Conservation (phyloP, 2,888 invertebrate species). For the Luffia ferchaultella region DNA sequence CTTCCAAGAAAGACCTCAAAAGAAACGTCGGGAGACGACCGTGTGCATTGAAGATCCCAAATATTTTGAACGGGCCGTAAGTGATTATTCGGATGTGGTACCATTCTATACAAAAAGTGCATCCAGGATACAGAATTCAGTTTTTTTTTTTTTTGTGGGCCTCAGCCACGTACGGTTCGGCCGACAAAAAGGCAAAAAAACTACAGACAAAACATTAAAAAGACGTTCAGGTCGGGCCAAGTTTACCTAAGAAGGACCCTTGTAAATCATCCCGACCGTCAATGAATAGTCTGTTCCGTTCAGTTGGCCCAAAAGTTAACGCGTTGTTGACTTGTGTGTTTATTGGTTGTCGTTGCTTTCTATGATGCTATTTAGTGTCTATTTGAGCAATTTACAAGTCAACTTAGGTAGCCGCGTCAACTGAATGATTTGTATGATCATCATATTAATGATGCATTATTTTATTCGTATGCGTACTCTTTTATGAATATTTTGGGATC, state of each 20-base stretch:
- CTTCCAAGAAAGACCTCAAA: slow-evolving; percentile 48
- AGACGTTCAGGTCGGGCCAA: slow-evolving; percentile 54
- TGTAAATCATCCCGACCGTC: slow-evolving; percentile 60
- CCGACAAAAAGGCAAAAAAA: slow-evolving; percentile 56
- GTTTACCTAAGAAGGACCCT: slow-evolving; percentile 66
- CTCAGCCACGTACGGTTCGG: slow-evolving; percentile 34
- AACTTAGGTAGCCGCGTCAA: slow-evolving; percentile 26
- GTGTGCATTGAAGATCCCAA: slow-evolving; percentile 44
- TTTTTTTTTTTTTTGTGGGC: slow-evolving; percentile 59
- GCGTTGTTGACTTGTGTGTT: slow-evolving; percentile 59
- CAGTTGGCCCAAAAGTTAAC: slow-evolving; percentile 39
- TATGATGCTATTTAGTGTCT: slow-evolving; percentile 48
- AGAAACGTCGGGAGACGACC: slow-evolving; percentile 38
- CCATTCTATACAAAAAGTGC: slow-evolving; percentile 55
- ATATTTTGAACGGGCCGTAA: slow-evolving; percentile 62
- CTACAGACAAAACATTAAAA: slow-evolving; percentile 56
- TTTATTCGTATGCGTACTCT: too few relatives aligned
- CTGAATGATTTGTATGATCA: background rate
- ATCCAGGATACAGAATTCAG: slow-evolving; percentile 54
- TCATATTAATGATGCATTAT: too few relatives aligned
- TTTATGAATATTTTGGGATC: too few relatives aligned
- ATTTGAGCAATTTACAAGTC: slow-evolving; percentile 47
- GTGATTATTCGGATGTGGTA: slow-evolving; percentile 66
- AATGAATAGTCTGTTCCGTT: slow-evolving; percentile 34
- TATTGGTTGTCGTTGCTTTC: slow-evolving; percentile 41